phyloP scores from a whole-genome alignment of 2,888 invertebrate species.

The Lucinisca nassula region DNA sequence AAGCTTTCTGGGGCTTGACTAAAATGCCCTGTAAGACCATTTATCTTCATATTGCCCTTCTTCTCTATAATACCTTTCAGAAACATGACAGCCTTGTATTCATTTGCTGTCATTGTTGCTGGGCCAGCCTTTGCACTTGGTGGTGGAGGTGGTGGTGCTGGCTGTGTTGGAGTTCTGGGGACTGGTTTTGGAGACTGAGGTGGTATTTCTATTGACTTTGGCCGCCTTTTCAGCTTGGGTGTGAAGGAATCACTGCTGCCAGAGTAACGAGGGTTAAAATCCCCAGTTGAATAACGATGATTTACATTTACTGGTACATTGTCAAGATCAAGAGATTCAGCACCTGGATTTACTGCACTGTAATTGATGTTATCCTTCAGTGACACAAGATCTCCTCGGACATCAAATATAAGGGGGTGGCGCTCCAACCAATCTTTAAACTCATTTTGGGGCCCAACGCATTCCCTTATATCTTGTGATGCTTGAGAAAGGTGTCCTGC shows the following conservation, averaged over 20 bases:
- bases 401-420: slow-evolving; percentile 88
- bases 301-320: slow-evolving; percentile 46
- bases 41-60: slow-evolving; percentile 84
- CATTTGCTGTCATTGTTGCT: slow-evolving; percentile 88
- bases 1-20: slow-evolving; percentile 86
- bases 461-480: slow-evolving; percentile 96
- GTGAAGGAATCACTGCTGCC: slow-evolving; percentile 61
- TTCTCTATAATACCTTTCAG: slow-evolving; percentile 87
- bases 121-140: slow-evolving; percentile 81
- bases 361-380: slow-evolving; percentile 85
- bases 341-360: slow-evolving; percentile 82
- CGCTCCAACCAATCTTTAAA: slow-evolving; percentile 87
- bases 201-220: slow-evolving; percentile 80
- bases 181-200: slow-evolving; percentile 71
- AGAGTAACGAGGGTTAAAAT: slow-evolving; percentile 49
- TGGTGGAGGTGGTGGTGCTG: slow-evolving; percentile 48
- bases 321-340: slow-evolving; percentile 78
- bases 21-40: slow-evolving; percentile 84
- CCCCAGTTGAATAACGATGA: slow-evolving; percentile 48
- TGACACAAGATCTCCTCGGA: slow-evolving; percentile 87
- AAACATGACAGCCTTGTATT: slow-evolving; percentile 88
- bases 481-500: slow-evolving; percentile 99
- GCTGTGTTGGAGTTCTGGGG: slow-evolving; percentile 70
- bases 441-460: slow-evolving; percentile 88
- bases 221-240: slow-evolving; percentile 80